phyloP scores from a whole-genome alignment of 1,140 invertebrate species.

The Sinonovacula constricta region DNA sequence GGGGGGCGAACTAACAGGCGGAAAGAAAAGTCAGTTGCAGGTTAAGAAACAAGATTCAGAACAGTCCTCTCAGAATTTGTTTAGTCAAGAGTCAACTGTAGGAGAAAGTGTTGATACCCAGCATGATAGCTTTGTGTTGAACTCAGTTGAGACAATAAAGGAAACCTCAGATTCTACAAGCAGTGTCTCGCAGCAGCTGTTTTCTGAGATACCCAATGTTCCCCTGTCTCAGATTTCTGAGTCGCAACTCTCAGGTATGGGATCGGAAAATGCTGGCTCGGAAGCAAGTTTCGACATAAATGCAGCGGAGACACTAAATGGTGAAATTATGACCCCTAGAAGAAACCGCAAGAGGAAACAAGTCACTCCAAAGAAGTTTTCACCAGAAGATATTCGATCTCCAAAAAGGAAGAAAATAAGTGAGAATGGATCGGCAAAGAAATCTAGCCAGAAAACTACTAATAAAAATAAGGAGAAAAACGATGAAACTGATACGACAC shows the following conservation, averaged over 20 bases:
- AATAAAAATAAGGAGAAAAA: conserved; percentile 29
- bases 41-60: neutral
- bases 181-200: neutral
- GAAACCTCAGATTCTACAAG: neutral
- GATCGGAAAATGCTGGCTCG: neutral
- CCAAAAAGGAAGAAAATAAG: conserved; percentile 23
- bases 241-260: neutral
- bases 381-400: conserved; percentile 25
- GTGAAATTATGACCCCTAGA: conserved; percentile 27
- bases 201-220: neutral
- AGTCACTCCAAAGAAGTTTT: conserved; percentile 56
- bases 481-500: no score
- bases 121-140: neutral
- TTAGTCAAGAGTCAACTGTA: neutral
- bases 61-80: neutral
- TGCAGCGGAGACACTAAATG: conserved; percentile 28
- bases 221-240: neutral
- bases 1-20: neutral
- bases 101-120: neutral
- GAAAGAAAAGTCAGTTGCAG: neutral
- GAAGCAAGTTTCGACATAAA: conserved; percentile 7
- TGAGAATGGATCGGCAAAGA: neutral
- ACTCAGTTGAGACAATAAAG: neutral
- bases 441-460: conserved; percentile 17
- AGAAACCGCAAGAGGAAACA: conserved; percentile 62